Conservation (phyloP, 2,888 invertebrate genomes). For the Drosophila rellima region DNA sequence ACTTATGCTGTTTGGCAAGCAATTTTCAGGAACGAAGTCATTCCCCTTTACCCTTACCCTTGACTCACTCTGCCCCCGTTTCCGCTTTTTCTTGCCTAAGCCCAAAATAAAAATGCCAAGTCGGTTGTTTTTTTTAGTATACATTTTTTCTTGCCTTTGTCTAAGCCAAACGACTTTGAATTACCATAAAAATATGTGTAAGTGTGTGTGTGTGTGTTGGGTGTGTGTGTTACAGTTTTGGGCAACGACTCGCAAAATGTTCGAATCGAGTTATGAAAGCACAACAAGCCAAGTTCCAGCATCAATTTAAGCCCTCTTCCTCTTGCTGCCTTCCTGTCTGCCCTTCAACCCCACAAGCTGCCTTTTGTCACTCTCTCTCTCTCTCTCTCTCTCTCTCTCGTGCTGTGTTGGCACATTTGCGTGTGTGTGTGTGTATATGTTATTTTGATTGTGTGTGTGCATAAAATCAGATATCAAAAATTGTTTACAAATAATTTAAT, state of each 20-base stretch:
- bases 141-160: constrained; percentile 30
- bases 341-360: not conserved
- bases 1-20: constrained; percentile 60
- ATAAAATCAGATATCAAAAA: constrained; percentile 80
- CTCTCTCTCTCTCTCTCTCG: no score
- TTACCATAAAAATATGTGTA: constrained; percentile 55
- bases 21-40: constrained; percentile 36
- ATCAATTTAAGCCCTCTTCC: constrained; percentile 7
- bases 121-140: constrained; percentile 41
- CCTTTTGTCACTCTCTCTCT: constrained; percentile 22
- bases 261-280: constrained; percentile 62
- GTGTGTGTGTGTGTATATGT: constrained; percentile 25
- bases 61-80: not conserved
- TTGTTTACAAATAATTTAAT: constrained; percentile 80
- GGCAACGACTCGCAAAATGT: constrained; percentile 57
- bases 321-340: not conserved
- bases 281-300: constrained; percentile 45
- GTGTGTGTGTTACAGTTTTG: constrained; percentile 36
- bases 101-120: constrained; percentile 50
- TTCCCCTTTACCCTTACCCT: not conserved
- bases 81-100: not conserved
- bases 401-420: constrained; percentile 16
- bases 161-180: constrained; percentile 51
- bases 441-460: no score
- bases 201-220: constrained; percentile 2